A percentile compares a stretch with the other conserved stretches of the same genome.
Evolutionary conservation across 2,113 vertebrate genomes (phyloP).

Genomic region (Triplophysa siluroides): DNA sequence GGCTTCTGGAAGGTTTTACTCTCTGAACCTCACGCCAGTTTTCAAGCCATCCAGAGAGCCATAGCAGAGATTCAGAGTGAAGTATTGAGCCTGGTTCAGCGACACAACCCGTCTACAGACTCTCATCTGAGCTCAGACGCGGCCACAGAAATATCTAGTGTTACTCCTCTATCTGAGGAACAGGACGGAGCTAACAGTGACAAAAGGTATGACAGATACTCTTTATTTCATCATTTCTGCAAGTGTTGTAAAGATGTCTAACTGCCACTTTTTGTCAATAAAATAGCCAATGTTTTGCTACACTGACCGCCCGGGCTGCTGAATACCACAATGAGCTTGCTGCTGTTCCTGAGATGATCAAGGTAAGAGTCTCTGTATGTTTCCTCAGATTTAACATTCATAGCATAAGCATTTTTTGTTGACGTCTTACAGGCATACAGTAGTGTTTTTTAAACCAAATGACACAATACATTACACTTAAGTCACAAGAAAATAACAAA

Average conservation of each 20-base stretch:
- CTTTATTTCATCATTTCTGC: neutral
- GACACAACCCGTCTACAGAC: slow-evolving; percentile 75
- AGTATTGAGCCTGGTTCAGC: slow-evolving; percentile 79
- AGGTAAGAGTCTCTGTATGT: slow-evolving; percentile 58
- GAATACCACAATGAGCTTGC: slow-evolving; percentile 78
- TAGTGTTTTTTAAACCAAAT: too few relatives aligned
- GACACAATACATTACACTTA: too few relatives aligned
- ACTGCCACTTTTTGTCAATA: neutral
- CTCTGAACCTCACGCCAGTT: slow-evolving; percentile 79
- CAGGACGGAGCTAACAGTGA: neutral
- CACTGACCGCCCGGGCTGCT: slow-evolving; percentile 80
- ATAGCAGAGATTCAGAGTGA: slow-evolving; percentile 77
- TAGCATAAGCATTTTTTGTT: neutral
- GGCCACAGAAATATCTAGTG: neutral
- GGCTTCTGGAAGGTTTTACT: slow-evolving; percentile 72
- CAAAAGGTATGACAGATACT: slow-evolving; percentile 20
- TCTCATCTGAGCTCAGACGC: slow-evolving; percentile 46
- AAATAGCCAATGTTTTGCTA: slow-evolving; percentile 73
- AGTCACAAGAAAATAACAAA: too few relatives aligned
- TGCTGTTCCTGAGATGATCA: slow-evolving; percentile 73
- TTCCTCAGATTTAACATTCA: neutral
- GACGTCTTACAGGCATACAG: too few relatives aligned
- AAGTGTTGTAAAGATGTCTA: neutral
- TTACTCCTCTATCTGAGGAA: slow-evolving; percentile 36
- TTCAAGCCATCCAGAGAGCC: slow-evolving; percentile 77